A percentile compares a stretch with the other conserved stretches of the same genome.
These are phyloP conservation scores for Mobula hypostoma DNA, from an alignment of 2,113 vertebrate species.

Conservation along the genomic window DNA sequence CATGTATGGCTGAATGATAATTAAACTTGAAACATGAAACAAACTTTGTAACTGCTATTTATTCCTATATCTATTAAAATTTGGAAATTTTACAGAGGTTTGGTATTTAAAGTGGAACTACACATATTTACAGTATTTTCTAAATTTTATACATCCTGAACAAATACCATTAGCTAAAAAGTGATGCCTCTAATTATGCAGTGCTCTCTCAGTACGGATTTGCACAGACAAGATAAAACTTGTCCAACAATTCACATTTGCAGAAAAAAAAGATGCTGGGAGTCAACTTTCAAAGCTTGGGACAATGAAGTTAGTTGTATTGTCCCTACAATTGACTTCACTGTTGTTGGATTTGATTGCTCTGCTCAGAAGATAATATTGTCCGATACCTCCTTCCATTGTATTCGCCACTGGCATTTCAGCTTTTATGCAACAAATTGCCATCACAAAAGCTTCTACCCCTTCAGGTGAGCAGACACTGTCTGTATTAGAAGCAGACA, in stretches of 20 bases:
- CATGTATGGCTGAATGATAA: too few species aligned
- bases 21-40: too few species aligned
- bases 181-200: not conserved
- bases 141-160: not conserved
- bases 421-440: too few species aligned
- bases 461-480: too few species aligned
- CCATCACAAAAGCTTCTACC: too few species aligned
- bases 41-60: not conserved
- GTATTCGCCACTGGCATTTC: not conserved
- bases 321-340: not conserved
- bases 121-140: not conserved
- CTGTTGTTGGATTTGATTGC: not conserved
- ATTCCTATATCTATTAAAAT: not conserved
- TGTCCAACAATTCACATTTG: not conserved
- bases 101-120: not conserved
- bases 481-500: too few species aligned
- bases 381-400: not conserved
- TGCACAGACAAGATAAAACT: not conserved
- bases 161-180: not conserved
- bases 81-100: not conserved
- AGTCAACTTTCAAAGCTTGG: not conserved
- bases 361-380: not conserved
- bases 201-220: not conserved
- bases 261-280: not conserved
- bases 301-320: not conserved